Conservation (phyloP, 1,140 invertebrate species). For the silkworm (Bombyx mori) region ASM3026992v2 NC_085115.1:16550501-16551000, state of each 20-base stretch:
- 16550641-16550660: conserved; percentile 30
- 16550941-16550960: conserved; percentile 9
- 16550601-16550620: conserved; percentile 64
- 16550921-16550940: conserved; percentile 20
- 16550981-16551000: conserved; percentile 36
- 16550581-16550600: conserved; percentile 51
- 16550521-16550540: conserved; percentile 20
- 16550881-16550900: neutral
- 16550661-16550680: conserved; percentile 44
- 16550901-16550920: conserved; percentile 18
- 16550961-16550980: conserved; percentile 31
- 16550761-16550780: too few relatives aligned
- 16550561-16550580: conserved; percentile 36
- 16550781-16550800: too few relatives aligned
- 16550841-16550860: too few relatives aligned
- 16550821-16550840: too few relatives aligned
- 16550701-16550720: too few relatives aligned
- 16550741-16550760: too few relatives aligned
- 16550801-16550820: too few relatives aligned
- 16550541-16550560: conserved; percentile 51
- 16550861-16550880: neutral
- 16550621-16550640: conserved; percentile 41
- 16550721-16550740: too few relatives aligned
- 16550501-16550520: too few relatives aligned
- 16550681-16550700: conserved; percentile 6